Evolutionary conservation across 1,140 invertebrate genomes (phyloP).

Genomic region (Vollenhovia emeryi): DNA sequence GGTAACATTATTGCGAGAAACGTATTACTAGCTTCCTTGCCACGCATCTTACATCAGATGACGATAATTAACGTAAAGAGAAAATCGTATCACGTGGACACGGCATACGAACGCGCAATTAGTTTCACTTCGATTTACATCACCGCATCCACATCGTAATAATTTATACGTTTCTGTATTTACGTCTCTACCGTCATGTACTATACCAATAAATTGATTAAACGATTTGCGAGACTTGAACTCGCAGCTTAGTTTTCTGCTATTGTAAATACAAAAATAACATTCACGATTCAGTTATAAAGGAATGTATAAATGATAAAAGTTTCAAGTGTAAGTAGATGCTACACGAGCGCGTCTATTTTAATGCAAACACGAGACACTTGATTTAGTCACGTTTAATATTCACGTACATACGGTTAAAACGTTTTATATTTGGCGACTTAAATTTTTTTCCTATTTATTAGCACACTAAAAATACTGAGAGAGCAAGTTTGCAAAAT

Average conservation of each 20-base stretch:
- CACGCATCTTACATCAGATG: neutral
- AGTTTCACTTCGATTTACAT: constrained; percentile 19
- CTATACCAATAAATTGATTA: constrained; percentile 46
- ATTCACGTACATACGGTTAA: neutral
- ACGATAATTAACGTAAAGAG: neutral
- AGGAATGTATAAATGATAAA: neutral
- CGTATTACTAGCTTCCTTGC: neutral
- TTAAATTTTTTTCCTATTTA: neutral
- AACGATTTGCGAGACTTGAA: constrained; percentile 33
- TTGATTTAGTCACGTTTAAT: constrained; percentile 8
- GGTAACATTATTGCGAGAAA: constrained; percentile 6
- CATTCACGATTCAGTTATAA: neutral
- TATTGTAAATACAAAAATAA: neutral
- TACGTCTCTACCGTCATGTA: constrained; percentile 10
- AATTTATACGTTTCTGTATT: constrained; percentile 11
- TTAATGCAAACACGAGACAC: constrained; percentile 14
- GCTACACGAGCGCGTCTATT: constrained; percentile 1
- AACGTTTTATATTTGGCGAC: neutral
- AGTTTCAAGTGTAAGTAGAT: neutral
- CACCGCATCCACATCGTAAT: neutral
- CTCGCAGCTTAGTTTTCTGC: neutral
- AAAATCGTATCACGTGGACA: neutral
- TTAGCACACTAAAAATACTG: neutral
- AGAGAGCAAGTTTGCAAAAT: neutral
- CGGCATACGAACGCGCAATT: neutral